These are phyloP conservation scores for Etheostoma spectabile DNA, from an alignment of 2,113 vertebrate genomes.

Conservation along the genomic window DNA sequence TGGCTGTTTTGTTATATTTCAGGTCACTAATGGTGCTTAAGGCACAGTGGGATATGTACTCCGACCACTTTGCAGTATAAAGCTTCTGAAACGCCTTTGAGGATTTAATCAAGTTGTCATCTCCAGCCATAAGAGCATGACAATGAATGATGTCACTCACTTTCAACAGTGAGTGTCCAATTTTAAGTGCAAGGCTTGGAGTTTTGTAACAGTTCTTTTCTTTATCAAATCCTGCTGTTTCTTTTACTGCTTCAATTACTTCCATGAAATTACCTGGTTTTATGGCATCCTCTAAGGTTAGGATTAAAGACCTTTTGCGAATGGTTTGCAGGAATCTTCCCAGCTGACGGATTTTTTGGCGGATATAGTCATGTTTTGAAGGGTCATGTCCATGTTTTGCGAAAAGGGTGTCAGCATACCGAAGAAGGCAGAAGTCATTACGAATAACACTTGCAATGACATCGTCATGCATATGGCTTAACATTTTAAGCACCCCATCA, in stretches of 20 bases:
- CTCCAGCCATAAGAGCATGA: not conserved
- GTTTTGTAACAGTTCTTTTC: not conserved
- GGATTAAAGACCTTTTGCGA: not conserved
- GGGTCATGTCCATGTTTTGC: not conserved
- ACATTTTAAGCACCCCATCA: too few species aligned
- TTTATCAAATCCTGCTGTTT: not conserved
- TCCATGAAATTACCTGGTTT: not conserved
- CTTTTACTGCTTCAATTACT: not conserved
- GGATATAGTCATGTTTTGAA: not conserved
- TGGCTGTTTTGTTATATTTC: not conserved
- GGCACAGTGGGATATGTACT: not conserved
- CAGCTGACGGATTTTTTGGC: not conserved
- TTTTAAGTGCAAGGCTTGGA: not conserved
- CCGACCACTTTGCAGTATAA: not conserved
- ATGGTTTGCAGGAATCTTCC: not conserved
- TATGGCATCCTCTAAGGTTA: not conserved
- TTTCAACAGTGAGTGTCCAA: not conserved
- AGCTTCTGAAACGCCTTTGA: not conserved
- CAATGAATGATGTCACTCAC: conserved; percentile 1
- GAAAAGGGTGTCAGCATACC: not conserved
- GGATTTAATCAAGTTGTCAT: not conserved
- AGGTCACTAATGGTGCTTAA: not conserved
- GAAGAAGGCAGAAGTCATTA: too few species aligned
- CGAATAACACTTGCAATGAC: too few species aligned
- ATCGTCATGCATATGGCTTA: too few species aligned